Conservation (phyloP, 2,888 invertebrate genomes). For the Hyalella azteca region DNA sequence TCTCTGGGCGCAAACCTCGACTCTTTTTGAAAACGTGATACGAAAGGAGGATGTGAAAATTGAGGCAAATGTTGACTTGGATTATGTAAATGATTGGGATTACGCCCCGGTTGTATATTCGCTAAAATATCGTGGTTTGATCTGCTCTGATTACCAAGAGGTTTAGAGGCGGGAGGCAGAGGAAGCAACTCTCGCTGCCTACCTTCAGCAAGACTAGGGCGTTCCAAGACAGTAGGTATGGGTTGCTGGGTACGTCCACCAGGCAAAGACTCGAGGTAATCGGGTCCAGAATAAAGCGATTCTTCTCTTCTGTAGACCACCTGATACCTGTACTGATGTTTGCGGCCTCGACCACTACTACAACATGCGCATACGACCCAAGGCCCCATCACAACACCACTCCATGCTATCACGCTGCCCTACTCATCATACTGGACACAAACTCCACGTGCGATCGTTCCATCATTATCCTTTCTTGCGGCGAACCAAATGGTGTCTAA, state of each 20-base stretch:
- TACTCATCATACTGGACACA: slow-evolving; percentile 28
- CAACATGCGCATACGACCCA: slow-evolving; percentile 57
- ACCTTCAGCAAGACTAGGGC: slow-evolving; percentile 36
- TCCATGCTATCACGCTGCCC: slow-evolving; percentile 51
- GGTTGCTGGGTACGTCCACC: slow-evolving; percentile 46
- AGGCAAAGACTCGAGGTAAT: slow-evolving; percentile 56
- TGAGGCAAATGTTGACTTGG: neutral
- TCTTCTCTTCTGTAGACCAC: slow-evolving; percentile 58
- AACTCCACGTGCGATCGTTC: no score
- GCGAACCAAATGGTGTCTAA: no score
- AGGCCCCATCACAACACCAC: slow-evolving; percentile 55
- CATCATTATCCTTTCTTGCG: no score
- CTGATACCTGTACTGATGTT: slow-evolving; percentile 57
- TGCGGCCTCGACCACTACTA: slow-evolving; percentile 48
- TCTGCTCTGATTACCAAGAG: neutral
- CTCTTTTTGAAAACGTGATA: neutral
- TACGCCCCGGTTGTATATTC: neutral
- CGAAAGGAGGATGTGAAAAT: neutral
- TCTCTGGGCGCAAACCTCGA: neutral
- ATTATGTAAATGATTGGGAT: neutral
- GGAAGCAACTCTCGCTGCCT: slow-evolving; percentile 51
- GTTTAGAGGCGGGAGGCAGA: slow-evolving; percentile 38
- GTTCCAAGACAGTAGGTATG: slow-evolving; percentile 6
- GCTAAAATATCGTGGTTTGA: neutral
- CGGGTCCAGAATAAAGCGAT: slow-evolving; percentile 53